Percentiles rank a stretch among this genome's conserved stretches.
Evolutionary conservation across 2,113 vertebrate species (phyloP).

Genomic region (Mola mola): DNA sequence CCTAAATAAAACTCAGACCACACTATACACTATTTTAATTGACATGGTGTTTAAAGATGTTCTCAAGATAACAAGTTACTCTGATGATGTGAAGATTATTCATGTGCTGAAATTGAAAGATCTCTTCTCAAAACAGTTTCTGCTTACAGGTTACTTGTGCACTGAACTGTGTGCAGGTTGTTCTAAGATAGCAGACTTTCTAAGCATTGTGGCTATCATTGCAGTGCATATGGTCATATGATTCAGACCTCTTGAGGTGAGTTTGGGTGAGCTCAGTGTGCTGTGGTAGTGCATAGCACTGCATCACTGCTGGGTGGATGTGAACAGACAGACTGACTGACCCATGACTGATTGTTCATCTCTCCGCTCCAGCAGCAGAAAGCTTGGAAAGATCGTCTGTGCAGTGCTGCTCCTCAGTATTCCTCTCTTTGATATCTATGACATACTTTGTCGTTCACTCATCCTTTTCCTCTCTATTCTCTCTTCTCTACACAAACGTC

Average conservation of each 20-base stretch:
- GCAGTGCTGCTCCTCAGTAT: constrained; percentile 46
- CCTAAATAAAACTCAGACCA: no score
- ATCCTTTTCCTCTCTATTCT: not conserved
- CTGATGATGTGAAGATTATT: no score
- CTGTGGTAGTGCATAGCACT: constrained; percentile 34
- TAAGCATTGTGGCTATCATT: no score
- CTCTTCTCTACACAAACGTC: constrained; percentile 9
- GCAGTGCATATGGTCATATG: no score
- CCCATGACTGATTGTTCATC: constrained; percentile 72
- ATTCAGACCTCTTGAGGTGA: constrained; percentile 39
- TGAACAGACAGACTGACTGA: constrained; percentile 67
- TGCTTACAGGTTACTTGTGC: no score
- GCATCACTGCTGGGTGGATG: constrained; percentile 56
- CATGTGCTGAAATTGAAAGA: no score
- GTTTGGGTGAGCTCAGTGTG: constrained; percentile 60
- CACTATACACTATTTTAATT: no score
- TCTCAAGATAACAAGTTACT: no score
- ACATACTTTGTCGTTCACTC: constrained; percentile 40
- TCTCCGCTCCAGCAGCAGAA: constrained; percentile 63
- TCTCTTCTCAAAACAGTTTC: no score
- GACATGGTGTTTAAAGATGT: no score
- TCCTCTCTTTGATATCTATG: constrained; percentile 34
- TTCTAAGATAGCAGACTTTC: no score
- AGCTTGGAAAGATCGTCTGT: constrained; percentile 59
- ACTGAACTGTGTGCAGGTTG: no score